These are phyloP conservation scores for Leptopterna dolabrata DNA, from an alignment of 2,888 invertebrate species.

Conservation along the genomic window DNA sequence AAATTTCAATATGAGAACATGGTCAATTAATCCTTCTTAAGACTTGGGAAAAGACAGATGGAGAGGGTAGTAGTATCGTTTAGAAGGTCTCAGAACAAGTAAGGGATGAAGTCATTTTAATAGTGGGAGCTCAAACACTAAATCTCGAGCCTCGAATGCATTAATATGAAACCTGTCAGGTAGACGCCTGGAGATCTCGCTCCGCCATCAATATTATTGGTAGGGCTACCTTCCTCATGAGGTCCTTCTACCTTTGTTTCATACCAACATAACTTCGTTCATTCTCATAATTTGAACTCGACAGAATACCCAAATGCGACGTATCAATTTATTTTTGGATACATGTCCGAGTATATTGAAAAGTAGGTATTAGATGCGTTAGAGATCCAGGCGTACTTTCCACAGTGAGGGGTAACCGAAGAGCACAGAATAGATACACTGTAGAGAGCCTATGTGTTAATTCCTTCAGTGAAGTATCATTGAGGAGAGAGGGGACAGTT, in stretches of 20 bases:
- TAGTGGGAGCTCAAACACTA: constrained; percentile 26
- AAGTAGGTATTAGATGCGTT: too few species aligned
- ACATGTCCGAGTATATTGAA: too few species aligned
- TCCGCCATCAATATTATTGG: constrained; percentile 36
- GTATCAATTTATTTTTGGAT: too few species aligned
- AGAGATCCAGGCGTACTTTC: too few species aligned
- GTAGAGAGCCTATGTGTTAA: too few species aligned
- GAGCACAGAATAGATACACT: too few species aligned
- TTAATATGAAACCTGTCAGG: constrained; percentile 48
- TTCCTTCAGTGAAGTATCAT: too few species aligned
- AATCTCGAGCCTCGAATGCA: constrained; percentile 47
- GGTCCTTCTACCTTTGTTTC: not conserved
- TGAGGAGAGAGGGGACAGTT: too few species aligned
- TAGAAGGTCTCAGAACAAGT: constrained; percentile 35
- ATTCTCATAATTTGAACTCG: too few species aligned
- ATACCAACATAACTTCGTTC: too few species aligned
- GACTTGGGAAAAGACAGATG: not conserved
- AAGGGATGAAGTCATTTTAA: constrained; percentile 51
- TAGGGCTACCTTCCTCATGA: not conserved
- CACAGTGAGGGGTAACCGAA: too few species aligned
- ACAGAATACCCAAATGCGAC: too few species aligned
- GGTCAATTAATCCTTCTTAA: constrained; percentile 50
- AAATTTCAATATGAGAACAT: constrained; percentile 52
- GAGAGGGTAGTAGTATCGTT: constrained; percentile 28
- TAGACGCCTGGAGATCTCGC: constrained; percentile 50